Conservation (phyloP, 2,113 vertebrate species). For the Anhinga rufa region DNA sequence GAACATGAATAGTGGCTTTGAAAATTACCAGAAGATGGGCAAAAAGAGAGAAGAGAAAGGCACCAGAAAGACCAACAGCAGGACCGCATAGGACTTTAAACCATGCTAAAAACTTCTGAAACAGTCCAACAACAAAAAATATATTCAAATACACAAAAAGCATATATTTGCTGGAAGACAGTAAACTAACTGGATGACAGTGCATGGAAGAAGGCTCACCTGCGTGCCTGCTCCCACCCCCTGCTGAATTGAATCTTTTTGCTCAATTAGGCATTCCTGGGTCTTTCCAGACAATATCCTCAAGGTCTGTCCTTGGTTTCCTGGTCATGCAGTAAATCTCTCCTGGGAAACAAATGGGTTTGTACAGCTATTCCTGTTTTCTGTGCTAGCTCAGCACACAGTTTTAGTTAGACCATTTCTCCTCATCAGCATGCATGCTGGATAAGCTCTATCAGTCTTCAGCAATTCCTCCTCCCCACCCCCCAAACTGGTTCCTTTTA, state of each 20-base stretch:
- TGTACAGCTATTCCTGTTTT: neutral
- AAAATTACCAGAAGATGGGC: neutral
- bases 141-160: neutral
- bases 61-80: neutral
- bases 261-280: neutral
- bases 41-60: neutral
- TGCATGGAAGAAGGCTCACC: neutral
- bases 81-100: neutral
- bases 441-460: neutral
- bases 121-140: neutral
- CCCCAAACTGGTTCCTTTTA: neutral
- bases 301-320: slow-evolving; percentile 16
- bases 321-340: neutral
- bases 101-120: neutral
- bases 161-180: neutral
- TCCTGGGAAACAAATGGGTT: slow-evolving; percentile 9
- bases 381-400: neutral
- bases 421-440: neutral
- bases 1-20: neutral
- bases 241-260: neutral
- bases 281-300: neutral
- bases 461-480: neutral
- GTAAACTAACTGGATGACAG: neutral
- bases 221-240: neutral
- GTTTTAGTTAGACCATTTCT: neutral